These are phyloP conservation scores for Bagarius yarrelli DNA, from an alignment of 2,113 vertebrate genomes.

Conservation along the genomic window DNA sequence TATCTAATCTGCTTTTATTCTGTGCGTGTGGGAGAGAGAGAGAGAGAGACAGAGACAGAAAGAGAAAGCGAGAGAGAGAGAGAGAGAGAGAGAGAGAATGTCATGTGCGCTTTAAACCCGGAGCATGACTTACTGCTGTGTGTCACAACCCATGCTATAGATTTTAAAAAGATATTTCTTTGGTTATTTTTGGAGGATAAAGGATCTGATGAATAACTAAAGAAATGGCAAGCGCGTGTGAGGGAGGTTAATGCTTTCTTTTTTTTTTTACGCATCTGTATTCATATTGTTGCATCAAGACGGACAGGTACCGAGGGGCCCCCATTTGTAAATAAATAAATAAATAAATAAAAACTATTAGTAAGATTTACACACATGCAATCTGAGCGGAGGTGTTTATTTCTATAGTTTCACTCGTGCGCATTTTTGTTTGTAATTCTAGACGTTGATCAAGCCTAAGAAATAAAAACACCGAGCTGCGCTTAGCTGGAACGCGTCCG, in stretches of 20 bases:
- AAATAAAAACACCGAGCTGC: conserved; percentile 46
- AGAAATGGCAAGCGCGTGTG: conserved; percentile 60
- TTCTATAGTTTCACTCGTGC: conserved; percentile 44
- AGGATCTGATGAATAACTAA: too few species aligned
- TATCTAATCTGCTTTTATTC: conserved; percentile 8
- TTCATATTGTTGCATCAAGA: conserved; percentile 61
- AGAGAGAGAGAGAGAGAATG: neutral
- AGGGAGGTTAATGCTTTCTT: conserved; percentile 57
- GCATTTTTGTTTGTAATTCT: conserved; percentile 30
- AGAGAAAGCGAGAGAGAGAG: neutral
- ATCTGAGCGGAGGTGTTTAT: neutral
- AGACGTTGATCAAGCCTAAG: conserved; percentile 36
- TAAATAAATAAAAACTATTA: conserved; percentile 38
- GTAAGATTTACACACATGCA: neutral
- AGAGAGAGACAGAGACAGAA: too few species aligned
- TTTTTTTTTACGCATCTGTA: conserved; percentile 68
- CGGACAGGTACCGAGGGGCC: conserved; percentile 49
- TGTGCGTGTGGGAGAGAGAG: too few species aligned
- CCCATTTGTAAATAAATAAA: conserved; percentile 27
- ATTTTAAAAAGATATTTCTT: conserved; percentile 27
- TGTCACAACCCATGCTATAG: conserved; percentile 70
- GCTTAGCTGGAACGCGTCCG: conserved; percentile 47
- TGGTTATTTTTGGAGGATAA: neutral
- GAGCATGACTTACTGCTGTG: conserved; percentile 32
- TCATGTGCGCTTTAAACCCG: conserved; percentile 40